Percentiles rank a stretch among this genome's conserved stretches.
These are phyloP conservation scores for Cololabis saira DNA, from an alignment of 2,113 vertebrate species.

Conservation along the genomic window DNA sequence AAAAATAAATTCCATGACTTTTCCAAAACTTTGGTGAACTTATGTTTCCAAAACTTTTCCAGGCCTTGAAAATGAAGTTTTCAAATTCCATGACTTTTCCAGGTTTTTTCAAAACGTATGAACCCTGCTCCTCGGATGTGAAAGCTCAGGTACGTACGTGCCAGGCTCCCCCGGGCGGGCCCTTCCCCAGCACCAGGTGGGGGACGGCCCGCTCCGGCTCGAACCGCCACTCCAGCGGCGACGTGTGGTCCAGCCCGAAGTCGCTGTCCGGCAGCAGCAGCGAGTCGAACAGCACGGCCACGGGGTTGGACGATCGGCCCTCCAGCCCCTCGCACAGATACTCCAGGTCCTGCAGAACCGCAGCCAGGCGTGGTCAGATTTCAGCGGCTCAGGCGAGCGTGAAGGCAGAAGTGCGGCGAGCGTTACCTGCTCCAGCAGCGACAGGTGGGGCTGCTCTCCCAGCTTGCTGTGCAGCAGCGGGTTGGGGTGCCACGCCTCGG, in stretches of 20 bases:
- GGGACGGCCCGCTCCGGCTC: slow-evolving; percentile 73
- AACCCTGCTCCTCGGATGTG: too few species aligned
- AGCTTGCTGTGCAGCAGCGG: slow-evolving; percentile 80
- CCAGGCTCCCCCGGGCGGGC: slow-evolving; percentile 84
- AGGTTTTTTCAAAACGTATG: too few species aligned
- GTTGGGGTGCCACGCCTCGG: slow-evolving; percentile 77
- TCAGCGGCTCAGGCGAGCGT: background rate
- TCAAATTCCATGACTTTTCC: too few species aligned
- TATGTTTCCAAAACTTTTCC: too few species aligned
- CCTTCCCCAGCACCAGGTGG: slow-evolving; percentile 84
- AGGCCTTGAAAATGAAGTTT: too few species aligned
- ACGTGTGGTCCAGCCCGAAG: slow-evolving; percentile 76
- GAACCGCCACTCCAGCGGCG: slow-evolving; percentile 78
- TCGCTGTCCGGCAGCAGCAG: slow-evolving; percentile 84
- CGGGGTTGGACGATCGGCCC: slow-evolving; percentile 82
- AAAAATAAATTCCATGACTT: too few species aligned
- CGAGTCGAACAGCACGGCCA: slow-evolving; percentile 85
- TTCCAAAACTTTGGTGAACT: too few species aligned
- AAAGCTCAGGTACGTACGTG: slow-evolving; percentile 81
- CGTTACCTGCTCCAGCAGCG: slow-evolving; percentile 81
- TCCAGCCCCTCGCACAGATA: slow-evolving; percentile 85
- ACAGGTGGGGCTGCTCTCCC: slow-evolving; percentile 68
- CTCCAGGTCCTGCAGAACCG: slow-evolving; percentile 77
- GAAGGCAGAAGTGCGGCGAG: background rate
- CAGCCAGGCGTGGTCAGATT: background rate